Evolutionary conservation across 2,797 vertebrate species (phyloP).

Genomic region (Pogonophryne albipinna): DNA sequence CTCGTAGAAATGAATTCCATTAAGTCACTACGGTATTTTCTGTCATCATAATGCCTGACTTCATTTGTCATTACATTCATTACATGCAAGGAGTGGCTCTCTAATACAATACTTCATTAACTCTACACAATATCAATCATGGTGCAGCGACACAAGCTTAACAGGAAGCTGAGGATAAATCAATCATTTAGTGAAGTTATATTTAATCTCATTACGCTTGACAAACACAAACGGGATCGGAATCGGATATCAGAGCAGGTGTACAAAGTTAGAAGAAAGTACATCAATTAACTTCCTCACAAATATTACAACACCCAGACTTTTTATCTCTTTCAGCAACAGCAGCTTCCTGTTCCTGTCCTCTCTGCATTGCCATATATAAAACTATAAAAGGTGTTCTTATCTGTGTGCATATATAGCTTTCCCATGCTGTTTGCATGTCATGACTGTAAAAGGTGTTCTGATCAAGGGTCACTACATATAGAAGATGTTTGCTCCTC

Average conservation of each 20-base stretch:
- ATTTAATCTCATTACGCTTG: too few species aligned
- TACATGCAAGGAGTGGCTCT: background rate
- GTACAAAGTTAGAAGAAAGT: background rate
- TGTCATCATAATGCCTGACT: background rate
- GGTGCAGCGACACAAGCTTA: background rate
- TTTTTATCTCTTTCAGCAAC: slow-evolving; percentile 2
- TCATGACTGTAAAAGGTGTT: background rate
- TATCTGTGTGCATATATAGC: background rate
- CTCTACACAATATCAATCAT: background rate
- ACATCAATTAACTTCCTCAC: background rate
- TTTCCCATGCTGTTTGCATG: background rate
- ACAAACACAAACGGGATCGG: background rate
- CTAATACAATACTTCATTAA: background rate
- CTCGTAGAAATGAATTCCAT: background rate
- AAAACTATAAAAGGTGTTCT: background rate
- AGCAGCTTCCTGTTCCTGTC: background rate
- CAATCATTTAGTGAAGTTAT: background rate
- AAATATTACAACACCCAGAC: background rate
- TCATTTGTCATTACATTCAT: background rate
- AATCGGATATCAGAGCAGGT: background rate
- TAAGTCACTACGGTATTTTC: background rate
- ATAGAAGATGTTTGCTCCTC: background rate
- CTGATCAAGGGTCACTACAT: background rate
- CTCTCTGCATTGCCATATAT: background rate
- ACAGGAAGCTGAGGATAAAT: background rate